Base-by-base conservation (phyloP, 2,113 vertebrate species). In the Patagioenas fasciata region DNA sequence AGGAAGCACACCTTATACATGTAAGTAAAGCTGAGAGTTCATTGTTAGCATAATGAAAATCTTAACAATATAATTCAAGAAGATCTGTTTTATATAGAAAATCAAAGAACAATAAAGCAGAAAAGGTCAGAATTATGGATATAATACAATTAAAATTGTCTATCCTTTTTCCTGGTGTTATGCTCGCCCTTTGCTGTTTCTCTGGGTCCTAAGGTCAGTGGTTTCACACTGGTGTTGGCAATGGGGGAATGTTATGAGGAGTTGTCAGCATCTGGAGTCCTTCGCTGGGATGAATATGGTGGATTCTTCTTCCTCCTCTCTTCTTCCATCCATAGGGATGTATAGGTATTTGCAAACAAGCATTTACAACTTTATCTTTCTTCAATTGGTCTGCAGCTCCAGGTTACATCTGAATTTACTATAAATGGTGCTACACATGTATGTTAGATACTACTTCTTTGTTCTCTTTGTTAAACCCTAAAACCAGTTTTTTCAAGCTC, bases 361-460 rank as follows among this genome's bases (percentile, higher is more conserved):
- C 21, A 67, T 69, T 93, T 78, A 85, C 24, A 74, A 7, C 18
- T 9, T 54, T 29, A n/a, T 69, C 32, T 78, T 64, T 74, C 75
- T 85, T 78, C 71, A 69, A 2, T 0, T 64, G 17, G 17, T 67
- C 42, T 64, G 10, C 17, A 93, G 56, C 20, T 85, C 19, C 29
- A 70, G 11, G 10, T 62, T 62, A 57, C 18, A 58, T 42, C 25
- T 88, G 29, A 82, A 79, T 60, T 79, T 74, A 57, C 32, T 25
- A 53, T 13, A 74, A 70, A 80, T 0, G 0, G 11, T 66, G 60
- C 36, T 15, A 65, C 2, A 7, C 47, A 48, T 0, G 0, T 48
- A 51, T 57, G 29, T 79, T 61, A 73, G 23, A 70, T 38, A 38
- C 13, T 66, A 42, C 31, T 24, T 85, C 34, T 82, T n/a, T 29